Evolutionary conservation across 2,113 vertebrate species (phyloP).

Genomic region (Pao palembangensis): DNA sequence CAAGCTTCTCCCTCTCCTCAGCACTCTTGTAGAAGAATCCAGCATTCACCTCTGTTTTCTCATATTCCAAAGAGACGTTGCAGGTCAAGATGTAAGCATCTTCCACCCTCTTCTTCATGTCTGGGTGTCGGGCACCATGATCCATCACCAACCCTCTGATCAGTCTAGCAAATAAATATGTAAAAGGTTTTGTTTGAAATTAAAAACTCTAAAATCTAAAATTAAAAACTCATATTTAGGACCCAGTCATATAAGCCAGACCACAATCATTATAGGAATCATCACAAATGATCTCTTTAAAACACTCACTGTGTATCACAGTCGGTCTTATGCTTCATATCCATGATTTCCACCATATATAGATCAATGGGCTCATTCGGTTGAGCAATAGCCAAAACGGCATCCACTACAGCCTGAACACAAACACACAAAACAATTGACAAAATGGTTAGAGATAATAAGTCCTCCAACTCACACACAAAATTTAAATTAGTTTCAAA

Average conservation of each 20-base stretch:
- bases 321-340: slow-evolving; percentile 98
- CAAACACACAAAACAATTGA: neutral
- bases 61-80: slow-evolving; percentile 94
- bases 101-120: slow-evolving; percentile 97
- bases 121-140: slow-evolving; percentile 93
- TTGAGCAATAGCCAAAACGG: slow-evolving; percentile 85
- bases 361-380: slow-evolving; percentile 89
- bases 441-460: neutral
- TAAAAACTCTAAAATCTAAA: no score
- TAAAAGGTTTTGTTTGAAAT: neutral
- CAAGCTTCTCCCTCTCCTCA: slow-evolving; percentile 89
- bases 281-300: no score
- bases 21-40: slow-evolving; percentile 99
- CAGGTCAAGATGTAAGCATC: slow-evolving; percentile 91
- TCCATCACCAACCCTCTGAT: slow-evolving; percentile 94
- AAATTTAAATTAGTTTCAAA: neutral
- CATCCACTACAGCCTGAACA: slow-evolving; percentile 91
- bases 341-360: slow-evolving; percentile 98
- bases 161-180: slow-evolving; percentile 43
- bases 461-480: neutral
- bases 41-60: slow-evolving; percentile 98
- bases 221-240: no score
- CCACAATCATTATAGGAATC: no score
- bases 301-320: slow-evolving; percentile 89
- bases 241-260: no score